These are phyloP conservation scores for Henricia sp. DNA, from an alignment of 53 echinoderm and acorn worm genomes.

Conservation along the genomic window DNA sequence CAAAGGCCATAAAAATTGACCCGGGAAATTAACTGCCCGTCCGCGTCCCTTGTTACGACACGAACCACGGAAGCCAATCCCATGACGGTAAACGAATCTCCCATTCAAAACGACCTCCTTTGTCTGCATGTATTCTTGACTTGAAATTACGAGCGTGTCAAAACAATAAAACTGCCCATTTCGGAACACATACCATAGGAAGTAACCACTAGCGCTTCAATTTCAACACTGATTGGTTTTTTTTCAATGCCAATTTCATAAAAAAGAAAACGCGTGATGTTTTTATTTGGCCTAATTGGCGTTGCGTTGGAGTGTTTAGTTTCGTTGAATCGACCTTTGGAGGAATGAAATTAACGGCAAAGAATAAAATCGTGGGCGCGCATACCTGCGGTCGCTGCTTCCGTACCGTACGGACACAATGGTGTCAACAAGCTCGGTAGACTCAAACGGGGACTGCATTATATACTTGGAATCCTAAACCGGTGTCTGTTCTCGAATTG, in stretches of 20 bases:
- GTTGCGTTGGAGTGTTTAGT: neutral
- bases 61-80: too few species aligned
- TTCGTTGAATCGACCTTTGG: conserved; percentile 2
- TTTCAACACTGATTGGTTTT: neutral
- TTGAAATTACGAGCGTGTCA: conserved; percentile 26
- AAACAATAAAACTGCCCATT: neutral
- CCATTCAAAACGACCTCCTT: neutral
- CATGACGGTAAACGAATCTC: too few species aligned
- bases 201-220: neutral
- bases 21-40: too few species aligned
- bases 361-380: too few species aligned
- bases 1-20: too few species aligned
- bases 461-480: neutral
- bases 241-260: neutral
- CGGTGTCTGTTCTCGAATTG: neutral
- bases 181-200: neutral
- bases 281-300: neutral
- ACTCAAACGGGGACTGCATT: neutral
- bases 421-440: neutral
- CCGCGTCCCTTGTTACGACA: too few species aligned
- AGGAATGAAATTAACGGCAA: neutral
- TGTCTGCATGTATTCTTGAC: neutral
- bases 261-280: neutral
- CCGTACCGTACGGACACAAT: too few species aligned
- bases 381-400: too few species aligned